A percentile compares a stretch with the other conserved stretches of the same genome.
phyloP scores from a whole-genome alignment of 2,797 vertebrate genomes.

The Euthynnus affinis region DNA sequence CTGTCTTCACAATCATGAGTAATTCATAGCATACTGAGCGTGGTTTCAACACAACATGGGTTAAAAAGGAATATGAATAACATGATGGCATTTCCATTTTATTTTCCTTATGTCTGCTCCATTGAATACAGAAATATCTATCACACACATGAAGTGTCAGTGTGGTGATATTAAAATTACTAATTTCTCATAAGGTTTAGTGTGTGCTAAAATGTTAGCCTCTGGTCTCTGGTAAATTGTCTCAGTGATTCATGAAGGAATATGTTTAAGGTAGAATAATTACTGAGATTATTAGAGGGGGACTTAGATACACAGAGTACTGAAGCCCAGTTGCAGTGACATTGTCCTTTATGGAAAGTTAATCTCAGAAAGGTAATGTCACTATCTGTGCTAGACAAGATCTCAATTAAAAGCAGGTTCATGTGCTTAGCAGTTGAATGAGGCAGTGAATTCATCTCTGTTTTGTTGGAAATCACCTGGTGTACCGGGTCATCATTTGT shows the following conservation, averaged over 20 bases:
- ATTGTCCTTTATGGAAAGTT: constrained; percentile 8
- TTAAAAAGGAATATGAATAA: background rate
- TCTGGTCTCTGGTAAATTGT: background rate
- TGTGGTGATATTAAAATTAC: constrained; percentile 13
- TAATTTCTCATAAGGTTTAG: background rate
- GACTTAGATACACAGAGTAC: background rate
- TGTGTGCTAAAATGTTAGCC: background rate
- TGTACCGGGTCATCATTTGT: constrained; percentile 6
- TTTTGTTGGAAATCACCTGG: constrained; percentile 14
- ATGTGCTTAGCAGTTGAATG: constrained; percentile 21
- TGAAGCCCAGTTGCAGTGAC: background rate
- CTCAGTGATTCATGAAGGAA: constrained; percentile 16
- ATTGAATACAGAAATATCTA: background rate
- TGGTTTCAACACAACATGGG: background rate
- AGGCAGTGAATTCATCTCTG: constrained; percentile 27
- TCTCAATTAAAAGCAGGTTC: constrained; percentile 25
- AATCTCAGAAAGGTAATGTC: background rate
- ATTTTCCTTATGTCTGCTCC: background rate
- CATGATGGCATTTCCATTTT: no score
- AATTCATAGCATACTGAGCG: background rate
- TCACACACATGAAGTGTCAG: background rate
- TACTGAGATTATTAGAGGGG: background rate
- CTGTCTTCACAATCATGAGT: constrained; percentile 11
- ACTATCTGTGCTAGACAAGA: constrained; percentile 4
- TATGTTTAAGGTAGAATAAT: constrained; percentile 18